A percentile compares a stretch with the other conserved stretches of the same genome.
Evolutionary conservation across 2,888 invertebrate genomes (phyloP).

Genomic region (Xylocampa areola): DNA sequence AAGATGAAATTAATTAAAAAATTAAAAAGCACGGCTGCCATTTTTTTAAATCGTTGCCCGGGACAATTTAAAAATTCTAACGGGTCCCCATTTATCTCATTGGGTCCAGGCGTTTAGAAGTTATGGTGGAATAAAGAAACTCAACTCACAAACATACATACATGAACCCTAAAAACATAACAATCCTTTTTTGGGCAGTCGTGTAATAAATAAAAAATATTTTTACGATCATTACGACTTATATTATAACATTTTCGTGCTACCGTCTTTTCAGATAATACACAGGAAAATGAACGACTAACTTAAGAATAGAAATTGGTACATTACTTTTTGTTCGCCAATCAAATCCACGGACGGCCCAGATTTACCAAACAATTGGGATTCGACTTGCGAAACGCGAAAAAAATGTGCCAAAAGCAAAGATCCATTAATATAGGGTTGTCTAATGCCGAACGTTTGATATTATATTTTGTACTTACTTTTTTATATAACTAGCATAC

Average conservation of each 20-base stretch:
- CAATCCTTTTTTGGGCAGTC: too few species aligned
- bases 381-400: constrained; percentile 26
- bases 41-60: too few species aligned
- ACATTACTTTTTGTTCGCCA: constrained; percentile 46
- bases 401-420: constrained; percentile 34
- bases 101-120: too few species aligned
- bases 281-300: constrained; percentile 28
- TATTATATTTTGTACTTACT: not conserved
- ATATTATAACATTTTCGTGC: constrained; percentile 1
- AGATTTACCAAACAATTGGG: constrained; percentile 51
- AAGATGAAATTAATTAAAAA: too few species aligned
- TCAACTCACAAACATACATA: too few species aligned
- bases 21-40: too few species aligned
- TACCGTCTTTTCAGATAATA: constrained; percentile 6
- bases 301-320: constrained; percentile 28
- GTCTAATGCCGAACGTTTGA: not conserved
- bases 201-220: too few species aligned
- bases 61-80: too few species aligned
- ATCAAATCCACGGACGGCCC: constrained; percentile 34
- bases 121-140: too few species aligned
- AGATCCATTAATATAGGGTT: constrained; percentile 27
- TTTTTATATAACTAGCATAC: too few species aligned
- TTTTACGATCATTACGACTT: not conserved
- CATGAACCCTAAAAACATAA: too few species aligned
- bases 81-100: not conserved